These are phyloP conservation scores for Gobius niger DNA, from an alignment of 2,113 vertebrate species.

Conservation along the genomic window DNA sequence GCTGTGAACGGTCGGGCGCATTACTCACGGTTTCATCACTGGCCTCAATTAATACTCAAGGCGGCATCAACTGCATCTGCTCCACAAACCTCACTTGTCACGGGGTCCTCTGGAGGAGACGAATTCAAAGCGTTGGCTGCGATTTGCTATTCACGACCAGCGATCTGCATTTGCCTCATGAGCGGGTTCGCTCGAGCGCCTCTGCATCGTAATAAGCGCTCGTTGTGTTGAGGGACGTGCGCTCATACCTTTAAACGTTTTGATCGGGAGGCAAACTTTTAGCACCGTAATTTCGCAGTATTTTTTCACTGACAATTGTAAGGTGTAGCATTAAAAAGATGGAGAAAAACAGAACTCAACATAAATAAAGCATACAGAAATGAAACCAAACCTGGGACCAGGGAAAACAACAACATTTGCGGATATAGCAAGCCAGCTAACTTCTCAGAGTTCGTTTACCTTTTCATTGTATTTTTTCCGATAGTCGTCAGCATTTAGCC, in stretches of 20 bases:
- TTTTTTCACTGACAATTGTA: neutral
- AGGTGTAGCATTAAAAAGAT: neutral
- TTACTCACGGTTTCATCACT: slow-evolving; percentile 65
- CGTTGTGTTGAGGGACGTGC: slow-evolving; percentile 11
- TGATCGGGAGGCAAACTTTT: slow-evolving; percentile 7
- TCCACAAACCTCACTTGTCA: slow-evolving; percentile 34
- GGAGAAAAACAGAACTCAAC: no score
- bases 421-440: no score
- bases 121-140: slow-evolving; percentile 25
- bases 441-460: no score
- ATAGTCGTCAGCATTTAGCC: no score
- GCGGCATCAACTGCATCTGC: slow-evolving; percentile 45
- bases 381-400: no score
- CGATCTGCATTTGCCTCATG: slow-evolving; percentile 2
- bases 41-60: slow-evolving; percentile 48
- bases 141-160: slow-evolving; percentile 31
- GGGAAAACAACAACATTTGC: no score
- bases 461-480: no score
- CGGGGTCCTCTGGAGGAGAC: slow-evolving; percentile 35
- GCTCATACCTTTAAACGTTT: slow-evolving; percentile 19
- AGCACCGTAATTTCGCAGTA: neutral
- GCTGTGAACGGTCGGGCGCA: slow-evolving; percentile 20
- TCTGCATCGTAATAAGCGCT: slow-evolving; percentile 16
- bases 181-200: slow-evolving; percentile 31
- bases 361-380: no score